Evolutionary conservation across 2,888 invertebrate species (phyloP).

Genomic region (Hirtodrosophila histrioides): DNA sequence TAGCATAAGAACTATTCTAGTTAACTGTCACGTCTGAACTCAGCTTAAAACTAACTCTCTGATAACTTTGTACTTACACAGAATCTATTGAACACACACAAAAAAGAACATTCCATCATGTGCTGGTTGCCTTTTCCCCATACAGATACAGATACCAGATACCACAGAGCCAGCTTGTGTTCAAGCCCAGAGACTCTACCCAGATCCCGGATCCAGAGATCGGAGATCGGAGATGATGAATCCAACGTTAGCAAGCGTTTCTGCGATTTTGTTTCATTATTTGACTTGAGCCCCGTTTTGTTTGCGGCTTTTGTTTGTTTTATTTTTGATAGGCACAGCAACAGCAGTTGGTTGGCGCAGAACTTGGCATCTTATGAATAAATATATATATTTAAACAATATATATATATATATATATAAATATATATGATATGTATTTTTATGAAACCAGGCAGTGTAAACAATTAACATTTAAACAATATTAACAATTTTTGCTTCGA

Average conservation of each 20-base stretch:
- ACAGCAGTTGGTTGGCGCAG: constrained; percentile 60
- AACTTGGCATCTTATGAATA: constrained; percentile 76
- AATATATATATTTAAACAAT: constrained; percentile 43
- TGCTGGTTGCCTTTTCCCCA: constrained; percentile 21
- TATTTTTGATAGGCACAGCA: constrained; percentile 36
- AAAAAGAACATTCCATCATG: constrained; percentile 56
- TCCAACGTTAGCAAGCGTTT: constrained; percentile 6
- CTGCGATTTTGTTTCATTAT: constrained; percentile 19
- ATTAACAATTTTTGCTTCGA: constrained; percentile 74
- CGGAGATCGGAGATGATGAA: constrained; percentile 7
- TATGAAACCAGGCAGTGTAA: constrained; percentile 65
- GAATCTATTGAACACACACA: constrained; percentile 27
- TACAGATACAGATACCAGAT: constrained; percentile 30
- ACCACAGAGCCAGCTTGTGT: constrained; percentile 67
- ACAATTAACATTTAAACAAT: constrained; percentile 52
- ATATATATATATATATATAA: constrained; percentile 42
- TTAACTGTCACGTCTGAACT: constrained; percentile 41
- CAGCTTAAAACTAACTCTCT: constrained; percentile 29
- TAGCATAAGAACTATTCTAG: constrained; percentile 4
- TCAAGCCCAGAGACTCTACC: constrained; percentile 36
- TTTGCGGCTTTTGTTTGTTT: constrained; percentile 57
- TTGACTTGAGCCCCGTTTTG: constrained; percentile 33
- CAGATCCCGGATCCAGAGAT: constrained; percentile 1
- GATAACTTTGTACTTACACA: constrained; percentile 49
- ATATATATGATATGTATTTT: constrained; percentile 71